Base-by-base conservation (phyloP, 2,113 vertebrate genomes). In the Paramisgurnus dabryanus region DNA sequence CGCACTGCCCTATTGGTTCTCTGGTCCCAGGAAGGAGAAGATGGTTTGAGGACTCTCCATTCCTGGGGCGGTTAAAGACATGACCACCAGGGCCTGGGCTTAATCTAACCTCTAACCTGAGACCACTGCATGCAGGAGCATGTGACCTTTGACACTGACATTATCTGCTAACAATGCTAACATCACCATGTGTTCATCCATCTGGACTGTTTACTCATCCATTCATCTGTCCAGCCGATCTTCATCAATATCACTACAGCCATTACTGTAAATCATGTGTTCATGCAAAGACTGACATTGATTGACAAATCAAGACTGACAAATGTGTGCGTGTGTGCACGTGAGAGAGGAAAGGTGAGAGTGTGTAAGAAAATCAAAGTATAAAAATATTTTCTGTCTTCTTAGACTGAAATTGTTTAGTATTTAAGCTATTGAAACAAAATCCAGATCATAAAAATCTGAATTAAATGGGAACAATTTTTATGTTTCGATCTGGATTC, bases 131-230 rank as follows among this genome's bases (percentile, higher is more conserved):
- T 79, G 77, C 58, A 77, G 74, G 53, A 78, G 64, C 58, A 79
- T 60, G 76, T 64, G 64, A 76, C 15, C 34, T 50, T 10, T 41
- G 55, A 50, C 68, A 78, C 63, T 50, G 55, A 83, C 53, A 78
- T 67, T 71, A 63, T 76, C 27, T 3, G 65, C 69, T 83, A 80
- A 83, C 82, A 75, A 43, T 79, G 61, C 76, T 67, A 77, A 76
- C 80, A 75, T 63, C 65, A 39, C 49, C 76, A 69, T 69, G 63
- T 67, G 11, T 71, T 41, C 60, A 55, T 64, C 69, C 82, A 70
- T 66, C 74, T 50, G 74, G 67, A 82, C 34, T 22, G 34, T 55
- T 66, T 66, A 57, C 60, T 15, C 55, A 41, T 64, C 49, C 73
- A 70, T 77, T 76, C 73, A 45, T 70, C 49, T 47, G 66, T 68